phyloP scores from a whole-genome alignment of 2,888 invertebrate genomes.

The Andrena bicolor region DNA sequence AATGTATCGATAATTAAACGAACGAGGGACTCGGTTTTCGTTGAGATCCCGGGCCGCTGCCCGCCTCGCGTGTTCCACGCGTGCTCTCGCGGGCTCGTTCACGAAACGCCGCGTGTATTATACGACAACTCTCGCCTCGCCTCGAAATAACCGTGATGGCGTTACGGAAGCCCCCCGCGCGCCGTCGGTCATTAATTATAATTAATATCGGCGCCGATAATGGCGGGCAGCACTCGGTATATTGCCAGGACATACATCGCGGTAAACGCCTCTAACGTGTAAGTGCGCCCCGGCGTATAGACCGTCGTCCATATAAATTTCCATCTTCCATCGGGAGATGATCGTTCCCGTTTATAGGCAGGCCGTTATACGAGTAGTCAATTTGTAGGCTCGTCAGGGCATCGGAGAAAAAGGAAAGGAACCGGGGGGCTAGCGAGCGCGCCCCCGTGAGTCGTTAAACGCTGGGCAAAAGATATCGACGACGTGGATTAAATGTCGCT shows the following conservation, averaged over 20 bases:
- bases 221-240: constrained; percentile 57
- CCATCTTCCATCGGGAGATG: constrained; percentile 35
- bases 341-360: constrained; percentile 36
- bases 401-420: background rate
- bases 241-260: constrained; percentile 45
- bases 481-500: constrained; percentile 70
- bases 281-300: constrained; percentile 25
- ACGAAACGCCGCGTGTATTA: background rate
- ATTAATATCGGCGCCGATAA: constrained; percentile 72
- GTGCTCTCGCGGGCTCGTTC: background rate
- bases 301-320: constrained; percentile 48
- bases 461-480: constrained; percentile 54
- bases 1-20: constrained; percentile 61
- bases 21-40: constrained; percentile 28
- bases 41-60: constrained; percentile 29
- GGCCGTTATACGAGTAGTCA: constrained; percentile 30
- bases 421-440: background rate
- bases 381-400: constrained; percentile 29
- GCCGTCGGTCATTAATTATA: constrained; percentile 69
- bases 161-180: constrained; percentile 43
- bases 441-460: constrained; percentile 42
- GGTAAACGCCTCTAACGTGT: constrained; percentile 57
- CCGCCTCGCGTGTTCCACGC: background rate
- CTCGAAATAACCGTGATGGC: constrained; percentile 50
- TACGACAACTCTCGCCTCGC: constrained; percentile 38